Evolutionary conservation across 2,113 vertebrate genomes (phyloP).

Genomic region (Percina caprodes): DNA sequence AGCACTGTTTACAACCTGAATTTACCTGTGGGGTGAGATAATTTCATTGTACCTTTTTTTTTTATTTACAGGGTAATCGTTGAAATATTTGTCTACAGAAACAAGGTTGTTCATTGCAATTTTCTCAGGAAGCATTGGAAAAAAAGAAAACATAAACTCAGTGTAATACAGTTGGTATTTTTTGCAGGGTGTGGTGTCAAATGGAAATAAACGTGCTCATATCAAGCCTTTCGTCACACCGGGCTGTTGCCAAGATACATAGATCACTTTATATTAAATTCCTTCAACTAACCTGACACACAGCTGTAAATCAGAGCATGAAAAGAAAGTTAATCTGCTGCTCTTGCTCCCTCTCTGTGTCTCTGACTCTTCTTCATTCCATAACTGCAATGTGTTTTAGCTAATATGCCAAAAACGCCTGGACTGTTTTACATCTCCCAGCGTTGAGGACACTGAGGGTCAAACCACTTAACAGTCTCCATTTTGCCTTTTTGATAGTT

Average conservation of each 20-base stretch:
- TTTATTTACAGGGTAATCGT: not conserved
- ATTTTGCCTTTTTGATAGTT: conserved; percentile 46
- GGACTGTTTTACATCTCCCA: conserved; percentile 30
- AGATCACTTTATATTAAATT: conserved; percentile 84
- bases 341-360: conserved; percentile 8
- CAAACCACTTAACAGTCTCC: conserved; percentile 57
- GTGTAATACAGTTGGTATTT: not conserved
- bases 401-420: conserved; percentile 46
- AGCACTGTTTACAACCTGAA: not conserved
- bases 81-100: too few species aligned
- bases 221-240: conserved; percentile 71
- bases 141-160: not conserved
- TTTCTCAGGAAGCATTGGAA: not conserved
- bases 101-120: too few species aligned
- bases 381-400: conserved; percentile 49
- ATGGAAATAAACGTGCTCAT: conserved; percentile 71
- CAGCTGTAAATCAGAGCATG: conserved; percentile 80
- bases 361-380: conserved; percentile 30
- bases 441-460: conserved; percentile 38
- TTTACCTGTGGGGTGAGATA: not conserved
- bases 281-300: conserved; percentile 74
- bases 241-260: conserved; percentile 75
- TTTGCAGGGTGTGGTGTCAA: conserved; percentile 5
- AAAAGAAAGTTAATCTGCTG: conserved; percentile 69
- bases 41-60: not conserved